These are phyloP conservation scores for Zalophus californianus DNA, from an alignment of 2,797 vertebrate species.

Conservation along the genomic window DNA sequence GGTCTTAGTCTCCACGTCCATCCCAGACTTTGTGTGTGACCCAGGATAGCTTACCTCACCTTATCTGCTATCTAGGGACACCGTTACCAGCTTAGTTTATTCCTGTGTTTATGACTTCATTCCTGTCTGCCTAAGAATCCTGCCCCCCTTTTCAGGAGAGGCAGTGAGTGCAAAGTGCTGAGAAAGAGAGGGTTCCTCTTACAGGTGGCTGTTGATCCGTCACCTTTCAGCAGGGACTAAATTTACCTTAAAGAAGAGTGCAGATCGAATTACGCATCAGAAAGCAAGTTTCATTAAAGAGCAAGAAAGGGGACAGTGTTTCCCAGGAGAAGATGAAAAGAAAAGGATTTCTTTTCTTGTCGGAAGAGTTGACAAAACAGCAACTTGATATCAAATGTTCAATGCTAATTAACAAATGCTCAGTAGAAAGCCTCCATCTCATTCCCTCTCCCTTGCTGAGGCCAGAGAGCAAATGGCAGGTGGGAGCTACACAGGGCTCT, in stretches of 20 bases:
- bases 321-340: conserved; percentile 85
- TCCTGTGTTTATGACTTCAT: conserved; percentile 69
- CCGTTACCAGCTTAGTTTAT: conserved; percentile 68
- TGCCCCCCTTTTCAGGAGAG: conserved; percentile 55
- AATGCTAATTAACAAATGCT: conserved; percentile 82
- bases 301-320: conserved; percentile 83
- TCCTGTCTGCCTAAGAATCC: conserved; percentile 59
- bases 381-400: conserved; percentile 82
- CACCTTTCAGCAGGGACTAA: conserved; percentile 83
- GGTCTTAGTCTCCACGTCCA: conserved; percentile 46
- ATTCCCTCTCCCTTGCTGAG: conserved; percentile 60
- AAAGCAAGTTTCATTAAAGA: conserved; percentile 81
- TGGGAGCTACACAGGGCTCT: conserved; percentile 52
- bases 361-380: conserved; percentile 81
- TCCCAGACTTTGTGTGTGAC: conserved; percentile 65
- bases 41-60: conserved; percentile 38
- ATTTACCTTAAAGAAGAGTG: conserved; percentile 80
- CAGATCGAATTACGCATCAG: conserved; percentile 80
- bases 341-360: conserved; percentile 82
- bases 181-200: conserved; percentile 74
- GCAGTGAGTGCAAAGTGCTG: conserved; percentile 60
- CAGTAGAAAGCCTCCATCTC: conserved; percentile 75
- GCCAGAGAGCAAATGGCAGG: conserved; percentile 71
- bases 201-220: conserved; percentile 77
- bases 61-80: conserved; percentile 73